Conservation (phyloP, 2,888 invertebrate species). For the Zygogramma bicolorata region DNA sequence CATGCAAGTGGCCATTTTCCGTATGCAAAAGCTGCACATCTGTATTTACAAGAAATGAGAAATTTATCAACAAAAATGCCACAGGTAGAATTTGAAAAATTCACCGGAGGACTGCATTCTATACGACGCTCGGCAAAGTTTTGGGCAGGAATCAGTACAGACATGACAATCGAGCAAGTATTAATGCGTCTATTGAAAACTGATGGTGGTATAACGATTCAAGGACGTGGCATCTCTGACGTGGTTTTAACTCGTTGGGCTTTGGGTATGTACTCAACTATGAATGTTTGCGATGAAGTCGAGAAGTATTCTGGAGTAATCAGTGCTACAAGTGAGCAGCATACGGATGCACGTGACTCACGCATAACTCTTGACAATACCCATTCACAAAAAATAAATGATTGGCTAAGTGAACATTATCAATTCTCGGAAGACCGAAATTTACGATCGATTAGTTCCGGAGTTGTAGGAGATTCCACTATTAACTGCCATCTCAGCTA, state of each 20-base stretch:
- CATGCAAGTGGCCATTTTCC: constrained; percentile 26
- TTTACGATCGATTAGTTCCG: background rate
- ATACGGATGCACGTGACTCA: constrained; percentile 14
- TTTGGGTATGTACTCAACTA: constrained; percentile 23
- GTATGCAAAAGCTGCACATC: constrained; percentile 45
- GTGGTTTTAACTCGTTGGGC: constrained; percentile 3
- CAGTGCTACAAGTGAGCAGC: constrained; percentile 10
- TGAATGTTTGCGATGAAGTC: constrained; percentile 22
- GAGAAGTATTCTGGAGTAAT: background rate
- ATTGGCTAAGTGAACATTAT: background rate
- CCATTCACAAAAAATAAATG: background rate
- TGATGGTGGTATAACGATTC: no score
- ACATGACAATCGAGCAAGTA: no score
- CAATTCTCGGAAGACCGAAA: background rate
- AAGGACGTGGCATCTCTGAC: no score
- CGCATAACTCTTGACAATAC: background rate
- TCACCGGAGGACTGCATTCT: no score
- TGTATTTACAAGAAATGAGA: constrained; percentile 55
- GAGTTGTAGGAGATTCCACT: background rate
- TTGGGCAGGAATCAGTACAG: no score
- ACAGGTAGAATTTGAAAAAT: constrained; percentile 35
- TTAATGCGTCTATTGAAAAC: no score
- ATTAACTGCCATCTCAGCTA: background rate
- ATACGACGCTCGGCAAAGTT: no score
- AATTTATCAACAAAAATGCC: constrained; percentile 39